Evolutionary conservation across 2,113 vertebrate genomes (phyloP).

Genomic region (Cacatua alba): DNA sequence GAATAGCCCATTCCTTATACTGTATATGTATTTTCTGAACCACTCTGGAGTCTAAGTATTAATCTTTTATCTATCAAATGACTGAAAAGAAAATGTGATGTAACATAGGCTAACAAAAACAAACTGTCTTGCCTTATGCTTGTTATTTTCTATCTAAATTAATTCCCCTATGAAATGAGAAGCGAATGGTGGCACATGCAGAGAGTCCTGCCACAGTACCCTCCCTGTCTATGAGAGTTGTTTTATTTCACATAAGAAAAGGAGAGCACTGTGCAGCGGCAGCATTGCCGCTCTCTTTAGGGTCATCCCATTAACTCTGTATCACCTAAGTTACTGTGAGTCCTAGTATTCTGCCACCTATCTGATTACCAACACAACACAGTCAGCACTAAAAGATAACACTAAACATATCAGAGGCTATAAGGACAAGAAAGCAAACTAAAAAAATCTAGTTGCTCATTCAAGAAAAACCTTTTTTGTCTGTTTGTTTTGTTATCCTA

Average conservation of each 20-base stretch:
- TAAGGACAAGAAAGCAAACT: not conserved
- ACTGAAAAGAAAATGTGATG: not conserved
- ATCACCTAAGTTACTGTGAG: not conserved
- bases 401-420: not conserved
- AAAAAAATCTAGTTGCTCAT: not conserved
- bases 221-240: not conserved
- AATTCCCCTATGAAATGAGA: not conserved
- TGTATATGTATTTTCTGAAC: not conserved
- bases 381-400: not conserved
- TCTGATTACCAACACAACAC: not conserved
- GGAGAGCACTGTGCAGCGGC: not conserved
- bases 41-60: not conserved
- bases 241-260: not conserved
- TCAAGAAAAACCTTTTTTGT: not conserved
- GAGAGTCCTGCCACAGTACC: not conserved
- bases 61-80: constrained; percentile 21
- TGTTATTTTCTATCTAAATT: not conserved
- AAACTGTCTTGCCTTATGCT: not conserved
- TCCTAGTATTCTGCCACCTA: not conserved
- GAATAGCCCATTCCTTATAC: not conserved
- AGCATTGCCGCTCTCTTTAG: not conserved
- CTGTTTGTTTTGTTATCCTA: not conserved
- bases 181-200: not conserved
- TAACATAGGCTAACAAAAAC: not conserved
- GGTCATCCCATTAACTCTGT: not conserved